Base-by-base conservation (phyloP, 2,888 invertebrate species). In the Campopleginae sp. region DNA sequence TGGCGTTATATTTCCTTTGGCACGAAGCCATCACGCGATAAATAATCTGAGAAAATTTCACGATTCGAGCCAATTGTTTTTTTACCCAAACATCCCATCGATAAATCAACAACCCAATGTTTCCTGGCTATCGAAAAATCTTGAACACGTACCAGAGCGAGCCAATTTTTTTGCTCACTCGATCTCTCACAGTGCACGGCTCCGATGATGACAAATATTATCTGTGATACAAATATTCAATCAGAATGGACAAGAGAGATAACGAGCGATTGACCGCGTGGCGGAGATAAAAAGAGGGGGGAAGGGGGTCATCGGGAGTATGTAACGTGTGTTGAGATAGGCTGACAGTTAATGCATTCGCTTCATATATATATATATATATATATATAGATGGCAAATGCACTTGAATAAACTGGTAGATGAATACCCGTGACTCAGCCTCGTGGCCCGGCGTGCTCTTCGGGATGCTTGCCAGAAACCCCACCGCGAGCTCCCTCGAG, bases 201-300 rank as follows among this genome's bases (percentile, higher is more conserved):
- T 70, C 33, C 8, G 33, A 63, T 71, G 54, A 66, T 23, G 46
- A 33, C 54, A 27, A 33, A 72, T 48, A 82, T 78, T 23, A 75
- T 79, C 79, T 83, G 54, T 70, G 85, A 83, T 86, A 87, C 84
- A 85, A 86, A 86, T 86, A 88, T 87, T 85, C 82, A 86, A 86
- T 87, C 86, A 70, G 63, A 74, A 61, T 61, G 70, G 44, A 71
- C 66, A 48, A 54, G 71, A 74, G 70, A 77, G 66, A 78, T 74
- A 58, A 70, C 66, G 58, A 78, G 17, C 19, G 23, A 33, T 44
- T n/a, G 44, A 74, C 31, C 8, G 68, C 10, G 3, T 12, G 14
- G 14, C 54, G n/a, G 27, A 12, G 38, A 72, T 42, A 58, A n/a
- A 48, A 78, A 81, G 63, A 77, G 38, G 33, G 19, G 12, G 66